phyloP scores from a whole-genome alignment of 2,113 vertebrate genomes.

The Pluvianellus socialis region DNA sequence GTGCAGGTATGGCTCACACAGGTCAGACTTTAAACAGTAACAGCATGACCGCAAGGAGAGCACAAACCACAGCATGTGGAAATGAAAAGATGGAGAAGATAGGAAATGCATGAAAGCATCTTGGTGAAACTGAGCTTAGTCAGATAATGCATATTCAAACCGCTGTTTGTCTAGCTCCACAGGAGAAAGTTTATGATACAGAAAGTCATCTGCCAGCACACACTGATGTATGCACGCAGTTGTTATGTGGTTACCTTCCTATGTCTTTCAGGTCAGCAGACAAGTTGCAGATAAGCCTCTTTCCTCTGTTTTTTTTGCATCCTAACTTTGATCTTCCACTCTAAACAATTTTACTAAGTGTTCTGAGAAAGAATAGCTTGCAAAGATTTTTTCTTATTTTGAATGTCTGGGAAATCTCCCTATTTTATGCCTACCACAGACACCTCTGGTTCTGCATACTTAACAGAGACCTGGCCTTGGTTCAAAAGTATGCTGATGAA shows the following conservation, averaged over 20 bases:
- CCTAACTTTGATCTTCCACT: not conserved
- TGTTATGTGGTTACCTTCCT: not conserved
- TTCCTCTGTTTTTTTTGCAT: not conserved
- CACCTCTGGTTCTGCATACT: not conserved
- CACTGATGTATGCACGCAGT: not conserved
- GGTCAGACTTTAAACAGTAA: not conserved
- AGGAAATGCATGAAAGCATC: not conserved
- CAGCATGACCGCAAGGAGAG: not conserved
- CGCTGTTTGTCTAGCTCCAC: not conserved
- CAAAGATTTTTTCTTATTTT: not conserved
- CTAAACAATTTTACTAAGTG: not conserved
- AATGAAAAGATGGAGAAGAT: not conserved
- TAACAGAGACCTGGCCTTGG: not conserved
- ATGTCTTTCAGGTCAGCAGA: not conserved
- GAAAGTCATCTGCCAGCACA: not conserved
- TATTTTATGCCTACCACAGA: not conserved
- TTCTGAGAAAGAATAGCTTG: not conserved
- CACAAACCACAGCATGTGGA: not conserved
- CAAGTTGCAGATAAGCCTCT: not conserved
- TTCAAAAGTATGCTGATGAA: not conserved
- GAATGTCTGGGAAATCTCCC: not conserved
- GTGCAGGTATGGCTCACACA: conserved; percentile 70
- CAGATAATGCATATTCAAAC: not conserved
- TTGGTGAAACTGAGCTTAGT: not conserved
- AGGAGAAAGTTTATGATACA: not conserved